These are phyloP conservation scores for Phalacrocorax brasilianus DNA, from an alignment of 2,113 vertebrate species.

Conservation along the genomic window DNA sequence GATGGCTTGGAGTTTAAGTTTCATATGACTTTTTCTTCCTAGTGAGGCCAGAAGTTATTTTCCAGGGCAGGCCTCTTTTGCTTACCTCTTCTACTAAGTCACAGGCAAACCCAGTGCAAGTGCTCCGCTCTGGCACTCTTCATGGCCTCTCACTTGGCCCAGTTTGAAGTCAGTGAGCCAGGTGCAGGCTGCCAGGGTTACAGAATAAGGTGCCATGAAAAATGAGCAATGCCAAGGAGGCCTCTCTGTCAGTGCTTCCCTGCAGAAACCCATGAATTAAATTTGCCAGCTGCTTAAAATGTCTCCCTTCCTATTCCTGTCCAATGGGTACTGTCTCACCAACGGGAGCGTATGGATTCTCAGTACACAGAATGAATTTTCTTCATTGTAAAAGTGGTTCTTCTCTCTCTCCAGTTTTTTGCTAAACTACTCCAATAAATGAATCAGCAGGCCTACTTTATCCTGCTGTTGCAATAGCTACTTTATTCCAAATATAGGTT, in stretches of 20 bases:
- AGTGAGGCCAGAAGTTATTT: neutral
- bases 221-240: neutral
- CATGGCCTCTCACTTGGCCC: neutral
- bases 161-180: neutral
- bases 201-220: neutral
- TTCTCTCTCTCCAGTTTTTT: neutral
- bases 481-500: neutral
- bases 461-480: neutral
- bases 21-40: neutral
- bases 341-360: neutral
- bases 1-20: neutral
- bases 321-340: neutral
- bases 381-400: neutral
- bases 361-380: neutral
- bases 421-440: neutral
- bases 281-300: neutral
- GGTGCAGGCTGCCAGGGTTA: neutral
- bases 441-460: neutral
- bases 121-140: rapidly evolving
- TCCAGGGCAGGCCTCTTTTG: neutral
- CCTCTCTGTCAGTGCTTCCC: neutral
- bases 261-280: neutral
- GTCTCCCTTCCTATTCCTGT: neutral
- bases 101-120: neutral
- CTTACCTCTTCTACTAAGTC: neutral